Base-by-base conservation (phyloP, 2,888 invertebrate species). In the Parnassius mnemosyne region DNA sequence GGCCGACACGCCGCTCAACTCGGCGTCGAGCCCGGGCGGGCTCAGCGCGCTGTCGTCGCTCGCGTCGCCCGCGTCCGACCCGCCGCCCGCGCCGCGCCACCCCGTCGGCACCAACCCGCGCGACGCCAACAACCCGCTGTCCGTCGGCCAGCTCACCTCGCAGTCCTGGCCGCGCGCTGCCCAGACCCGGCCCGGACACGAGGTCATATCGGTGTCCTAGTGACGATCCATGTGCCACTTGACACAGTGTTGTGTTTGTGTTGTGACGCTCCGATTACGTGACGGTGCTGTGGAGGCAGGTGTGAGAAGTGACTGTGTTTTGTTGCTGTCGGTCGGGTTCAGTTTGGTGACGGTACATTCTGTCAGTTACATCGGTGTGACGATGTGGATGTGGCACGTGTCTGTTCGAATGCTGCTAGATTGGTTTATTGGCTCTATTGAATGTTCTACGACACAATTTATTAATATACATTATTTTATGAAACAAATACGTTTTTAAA, bases 21-120 rank as follows among this genome's bases (percentile, higher is more conserved):
- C 89, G 0, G 91, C 90, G 20, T 91, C 91, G 7, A 89, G 89
- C 69, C 92, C 92, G 25, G 92, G 92, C 52, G 91, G 90, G 63
- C 83, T 92, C 51, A 88, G 90, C 71, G 87, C 92, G 59, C 79
- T 92, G 34, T 88, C 90, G 9, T 90, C 91, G 64, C 91, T 97
- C 64, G 96, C 96, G 41, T 96, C 96, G 70, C 97, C 97, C 46
- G 94, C 95, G 58, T 94, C 95, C 66, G 94, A 95, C 76, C 94
- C 95, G 65, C 92, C 92, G 55, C 84, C 87, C 69, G 89, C 84
- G 61, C 88, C 86, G 47, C 87, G 97, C 68, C 94, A 96, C 84
- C 97, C 97, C 51, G 97, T 97, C 63, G 97, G 97, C 65, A 97
- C 97, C 54, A 97, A 97, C 89, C 97, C 97, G 51, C 95, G 97